Conservation (phyloP, 1,140 invertebrate species). For the Copidosoma floridanum region DNA sequence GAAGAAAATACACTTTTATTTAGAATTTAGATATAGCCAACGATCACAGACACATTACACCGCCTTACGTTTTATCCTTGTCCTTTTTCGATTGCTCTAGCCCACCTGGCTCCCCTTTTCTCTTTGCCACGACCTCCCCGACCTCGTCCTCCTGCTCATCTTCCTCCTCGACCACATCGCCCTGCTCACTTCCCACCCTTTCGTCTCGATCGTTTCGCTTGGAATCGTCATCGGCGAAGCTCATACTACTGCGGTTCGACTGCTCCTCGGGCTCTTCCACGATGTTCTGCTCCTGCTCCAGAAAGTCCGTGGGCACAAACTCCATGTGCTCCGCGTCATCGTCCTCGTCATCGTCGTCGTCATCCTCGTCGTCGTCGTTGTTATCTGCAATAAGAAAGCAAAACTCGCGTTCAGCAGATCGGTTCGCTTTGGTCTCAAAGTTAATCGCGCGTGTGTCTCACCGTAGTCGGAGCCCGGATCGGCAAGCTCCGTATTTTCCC, state of each 20-base stretch:
- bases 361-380: too few relatives aligned
- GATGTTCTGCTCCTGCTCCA: constrained; percentile 53
- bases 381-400: constrained; percentile 3
- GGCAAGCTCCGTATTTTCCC: constrained; percentile 33
- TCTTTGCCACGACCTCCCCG: neutral
- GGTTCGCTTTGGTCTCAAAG: constrained; percentile 29
- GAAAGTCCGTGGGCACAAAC: constrained; percentile 54
- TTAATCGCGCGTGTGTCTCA: too few relatives aligned
- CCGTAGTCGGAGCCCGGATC: constrained; percentile 14
- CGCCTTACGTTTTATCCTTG: constrained; percentile 21
- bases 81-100: constrained; percentile 15
- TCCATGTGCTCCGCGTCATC: constrained; percentile 52
- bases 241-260: constrained; percentile 33
- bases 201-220: constrained; percentile 29
- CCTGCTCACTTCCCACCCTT: constrained; percentile 29
- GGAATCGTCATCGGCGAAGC: constrained; percentile 14
- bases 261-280: constrained; percentile 45
- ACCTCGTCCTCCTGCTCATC: constrained; percentile 26
- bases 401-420: constrained; percentile 25
- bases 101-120: constrained; percentile 8
- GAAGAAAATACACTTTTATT: constrained; percentile 2
- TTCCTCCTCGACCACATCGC: constrained; percentile 31
- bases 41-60: neutral
- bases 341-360: constrained; percentile 13
- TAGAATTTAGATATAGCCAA: constrained; percentile 20